phyloP scores from a whole-genome alignment of 2,797 vertebrate species.

The Peromyscus attwateri region DNA sequence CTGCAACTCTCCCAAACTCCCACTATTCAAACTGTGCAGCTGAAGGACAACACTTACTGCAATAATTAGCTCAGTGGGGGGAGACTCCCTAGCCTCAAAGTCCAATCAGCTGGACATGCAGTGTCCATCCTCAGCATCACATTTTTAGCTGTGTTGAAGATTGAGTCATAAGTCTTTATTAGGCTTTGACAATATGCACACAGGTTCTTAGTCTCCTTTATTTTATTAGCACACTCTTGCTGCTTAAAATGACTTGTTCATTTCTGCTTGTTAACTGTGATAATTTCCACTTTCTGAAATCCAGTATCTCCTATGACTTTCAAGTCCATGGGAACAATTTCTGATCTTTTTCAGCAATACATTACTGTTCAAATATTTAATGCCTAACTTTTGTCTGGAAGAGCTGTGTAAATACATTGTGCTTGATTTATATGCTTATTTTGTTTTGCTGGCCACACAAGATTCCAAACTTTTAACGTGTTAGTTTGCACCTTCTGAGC shows the following conservation, averaged over 20 bases:
- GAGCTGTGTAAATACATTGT: background rate
- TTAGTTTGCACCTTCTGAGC: background rate
- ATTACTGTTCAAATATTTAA: background rate
- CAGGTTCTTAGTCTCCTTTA: background rate
- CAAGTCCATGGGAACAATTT: background rate
- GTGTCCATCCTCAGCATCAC: background rate
- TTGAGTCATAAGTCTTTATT: background rate
- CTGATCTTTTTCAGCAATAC: background rate
- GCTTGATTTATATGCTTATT: background rate
- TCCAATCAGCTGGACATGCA: background rate
- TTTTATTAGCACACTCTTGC: background rate
- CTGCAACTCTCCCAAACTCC: background rate
- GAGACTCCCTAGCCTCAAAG: background rate
- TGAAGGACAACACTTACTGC: background rate
- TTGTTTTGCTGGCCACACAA: background rate
- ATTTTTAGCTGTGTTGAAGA: background rate
- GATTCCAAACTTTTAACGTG: background rate
- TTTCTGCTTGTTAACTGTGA: conserved; percentile 2
- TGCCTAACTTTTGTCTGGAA: background rate
- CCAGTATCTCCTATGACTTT: background rate
- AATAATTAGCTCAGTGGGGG: background rate
- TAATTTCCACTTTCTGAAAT: background rate
- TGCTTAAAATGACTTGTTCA: background rate
- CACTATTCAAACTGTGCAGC: background rate
- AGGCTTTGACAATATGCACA: background rate